Evolutionary conservation across 2,113 vertebrate species (phyloP).

Genomic region (Artemisiospiza belli): DNA sequence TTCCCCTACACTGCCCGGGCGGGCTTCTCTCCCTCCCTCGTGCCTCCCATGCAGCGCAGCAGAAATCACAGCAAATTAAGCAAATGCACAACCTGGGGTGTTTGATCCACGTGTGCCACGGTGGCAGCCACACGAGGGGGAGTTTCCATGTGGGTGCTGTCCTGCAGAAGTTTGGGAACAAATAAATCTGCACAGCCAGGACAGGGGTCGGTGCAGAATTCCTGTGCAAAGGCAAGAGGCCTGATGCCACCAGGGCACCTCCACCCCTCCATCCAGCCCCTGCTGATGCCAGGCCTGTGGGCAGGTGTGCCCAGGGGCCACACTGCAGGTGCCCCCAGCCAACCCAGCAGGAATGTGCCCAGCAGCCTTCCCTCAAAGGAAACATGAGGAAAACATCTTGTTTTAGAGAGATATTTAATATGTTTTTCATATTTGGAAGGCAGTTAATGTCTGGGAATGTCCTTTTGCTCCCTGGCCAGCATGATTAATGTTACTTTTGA

Average conservation of each 20-base stretch:
- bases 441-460: conserved; percentile 74
- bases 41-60: background rate
- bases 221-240: fast-evolving
- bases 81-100: background rate
- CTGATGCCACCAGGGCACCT: fast-evolving
- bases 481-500: conserved; percentile 52
- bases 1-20: background rate
- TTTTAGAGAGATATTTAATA: conserved; percentile 73
- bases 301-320: background rate
- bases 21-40: background rate
- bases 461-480: conserved; percentile 72
- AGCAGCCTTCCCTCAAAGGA: conserved; percentile 52
- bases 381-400: conserved; percentile 76
- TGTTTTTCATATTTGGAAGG: conserved; percentile 76
- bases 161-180: background rate
- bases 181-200: background rate
- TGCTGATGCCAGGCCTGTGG: background rate
- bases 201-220: background rate
- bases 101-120: background rate
- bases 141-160: background rate
- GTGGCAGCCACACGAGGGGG: background rate
- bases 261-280: background rate
- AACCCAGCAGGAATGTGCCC: background rate
- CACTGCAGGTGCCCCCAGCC: background rate
- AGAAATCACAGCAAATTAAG: background rate